Base-by-base conservation (phyloP, 2,797 vertebrate genomes). In the Notamacropus eugenii region DNA sequence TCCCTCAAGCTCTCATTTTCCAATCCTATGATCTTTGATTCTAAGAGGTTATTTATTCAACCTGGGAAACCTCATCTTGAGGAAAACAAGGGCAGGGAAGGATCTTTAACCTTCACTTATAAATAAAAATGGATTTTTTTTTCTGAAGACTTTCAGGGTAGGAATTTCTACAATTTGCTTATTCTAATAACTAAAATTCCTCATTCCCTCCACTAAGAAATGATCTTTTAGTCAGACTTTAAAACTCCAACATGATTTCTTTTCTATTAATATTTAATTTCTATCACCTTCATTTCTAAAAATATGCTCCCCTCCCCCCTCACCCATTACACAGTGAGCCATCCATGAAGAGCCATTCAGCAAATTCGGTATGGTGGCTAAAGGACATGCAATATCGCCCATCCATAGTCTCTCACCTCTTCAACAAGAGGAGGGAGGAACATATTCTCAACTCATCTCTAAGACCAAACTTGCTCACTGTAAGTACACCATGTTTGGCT, bases 191-290 rank as follows among this genome's bases (percentile, higher is more conserved):
- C 90, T 46, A 40, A 31, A 91, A 92, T 50, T 29, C 74, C 54
- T 93, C 24, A 31, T 91, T 96, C 92, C 92, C 91, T 91, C 94
- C 90, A 56, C 90, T 96, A 93, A 50, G 94, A 96, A 97, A 74
- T 92, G 91, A 93, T 96, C 82, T 58, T 96, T 94, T 55, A 67
- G 34, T 94, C 4, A 56, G 46, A 94, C 9, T 54, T 96, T 95
- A 97, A 62, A 96, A 94, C 90, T 58, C 46, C 46, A 92, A 82
- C 5, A 46, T 40, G 4, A 74, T n/a, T 82, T 46, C 74, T 46
- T 74, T 74, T 22, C n/a, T 74, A 46, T 82, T 82, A 40, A 82
- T 40, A 5, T 82, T 82, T 82, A 82, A 82, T 11, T 46, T 82
- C 2, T 46, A 82, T 46, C 74, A 82, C n/a, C 40, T 46, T 82